Percentiles rank a stretch among this genome's conserved stretches.
Conservation (phyloP, 2,113 vertebrate genomes). For the Spea multiplicata region DNA sequence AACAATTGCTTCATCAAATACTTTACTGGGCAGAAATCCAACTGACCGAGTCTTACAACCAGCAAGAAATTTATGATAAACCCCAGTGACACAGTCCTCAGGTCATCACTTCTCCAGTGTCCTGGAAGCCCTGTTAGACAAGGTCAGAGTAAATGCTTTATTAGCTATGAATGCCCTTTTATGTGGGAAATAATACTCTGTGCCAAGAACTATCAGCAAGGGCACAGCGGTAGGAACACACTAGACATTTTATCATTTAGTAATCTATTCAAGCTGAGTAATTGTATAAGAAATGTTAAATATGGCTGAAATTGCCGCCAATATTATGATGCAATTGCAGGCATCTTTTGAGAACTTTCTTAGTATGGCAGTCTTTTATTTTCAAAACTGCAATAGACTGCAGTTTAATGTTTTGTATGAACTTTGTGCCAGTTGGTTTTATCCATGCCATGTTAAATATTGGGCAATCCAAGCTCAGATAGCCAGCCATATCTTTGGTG, state of each 20-base stretch:
- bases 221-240: conserved; percentile 39
- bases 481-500: no score
- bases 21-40: conserved; percentile 48
- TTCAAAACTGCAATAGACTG: no score
- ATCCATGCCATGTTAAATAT: no score
- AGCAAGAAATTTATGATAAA: conserved; percentile 46
- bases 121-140: conserved; percentile 45
- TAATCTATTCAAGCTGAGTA: conserved; percentile 38
- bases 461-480: no score
- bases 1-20: conserved; percentile 49
- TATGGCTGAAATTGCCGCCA: conserved; percentile 23
- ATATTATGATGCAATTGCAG: conserved; percentile 10
- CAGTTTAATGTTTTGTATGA: no score
- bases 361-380: no score
- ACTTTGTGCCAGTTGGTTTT: no score
- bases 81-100: conserved; percentile 37
- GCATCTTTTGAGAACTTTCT: no score
- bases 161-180: conserved; percentile 39
- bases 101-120: conserved; percentile 46
- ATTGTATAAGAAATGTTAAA: conserved; percentile 40
- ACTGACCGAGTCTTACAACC: conserved; percentile 32
- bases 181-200: conserved; percentile 36
- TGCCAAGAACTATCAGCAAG: conserved; percentile 45
- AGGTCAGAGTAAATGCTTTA: conserved; percentile 48
- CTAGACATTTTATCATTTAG: conserved; percentile 38